Conservation (phyloP, 2,888 invertebrate genomes). For the Volucella zonaria region DNA sequence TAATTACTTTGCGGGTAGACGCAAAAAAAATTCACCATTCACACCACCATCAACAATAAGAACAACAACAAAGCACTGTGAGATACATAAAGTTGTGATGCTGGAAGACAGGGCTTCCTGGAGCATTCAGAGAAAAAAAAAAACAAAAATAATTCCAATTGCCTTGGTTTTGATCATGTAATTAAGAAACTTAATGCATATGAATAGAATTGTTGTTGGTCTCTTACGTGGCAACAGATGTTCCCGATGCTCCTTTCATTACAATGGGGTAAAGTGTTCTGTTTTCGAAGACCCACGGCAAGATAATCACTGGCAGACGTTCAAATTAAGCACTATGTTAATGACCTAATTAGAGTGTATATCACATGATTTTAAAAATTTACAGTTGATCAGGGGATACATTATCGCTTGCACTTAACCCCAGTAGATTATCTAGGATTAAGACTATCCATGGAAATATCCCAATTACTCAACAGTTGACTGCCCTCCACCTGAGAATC, state of each 20-base stretch:
- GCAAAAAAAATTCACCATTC: slow-evolving; percentile 3
- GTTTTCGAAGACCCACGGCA: too few species aligned
- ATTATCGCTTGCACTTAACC: too few species aligned
- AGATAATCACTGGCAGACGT: too few species aligned
- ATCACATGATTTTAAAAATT: too few species aligned
- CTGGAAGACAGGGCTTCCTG: not conserved
- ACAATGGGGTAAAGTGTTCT: not conserved
- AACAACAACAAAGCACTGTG: not conserved
- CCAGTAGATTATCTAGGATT: too few species aligned
- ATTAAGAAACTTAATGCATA: slow-evolving; percentile 61
- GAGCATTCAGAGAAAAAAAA: not conserved
- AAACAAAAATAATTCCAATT: slow-evolving; percentile 19
- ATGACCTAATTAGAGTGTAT: too few species aligned
- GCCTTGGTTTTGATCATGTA: slow-evolving; percentile 57
- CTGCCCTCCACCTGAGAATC: too few species aligned
- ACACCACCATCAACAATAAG: not conserved
- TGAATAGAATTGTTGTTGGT: slow-evolving; percentile 38
- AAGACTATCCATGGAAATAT: too few species aligned
- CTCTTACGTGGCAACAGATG: slow-evolving; percentile 43
- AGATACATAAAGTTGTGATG: slow-evolving; percentile 53
- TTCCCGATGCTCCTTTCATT: slow-evolving; percentile 18
- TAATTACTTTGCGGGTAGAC: slow-evolving; percentile 64
- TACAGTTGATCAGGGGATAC: too few species aligned
- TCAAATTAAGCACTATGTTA: too few species aligned
- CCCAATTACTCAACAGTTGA: too few species aligned